These are phyloP conservation scores for Meloidogyne hapla DNA, from an alignment of 1,140 invertebrate genomes.

Conservation along the genomic window DNA sequence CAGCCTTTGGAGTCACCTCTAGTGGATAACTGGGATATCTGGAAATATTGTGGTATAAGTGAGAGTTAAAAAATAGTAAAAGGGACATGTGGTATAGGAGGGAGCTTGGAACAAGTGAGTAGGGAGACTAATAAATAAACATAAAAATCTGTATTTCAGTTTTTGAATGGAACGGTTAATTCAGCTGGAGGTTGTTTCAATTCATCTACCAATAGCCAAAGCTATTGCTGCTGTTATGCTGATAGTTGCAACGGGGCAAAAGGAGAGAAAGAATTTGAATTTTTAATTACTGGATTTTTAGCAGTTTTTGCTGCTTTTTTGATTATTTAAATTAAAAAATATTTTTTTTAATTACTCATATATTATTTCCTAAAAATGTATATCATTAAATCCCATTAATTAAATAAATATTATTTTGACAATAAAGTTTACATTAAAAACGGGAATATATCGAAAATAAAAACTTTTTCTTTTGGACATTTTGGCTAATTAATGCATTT, in stretches of 20 bases:
- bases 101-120: too few relatives aligned
- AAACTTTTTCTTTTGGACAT: too few relatives aligned
- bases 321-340: not conserved
- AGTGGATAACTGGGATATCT: too few relatives aligned
- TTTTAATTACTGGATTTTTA: not conserved
- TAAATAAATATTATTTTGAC: too few relatives aligned
- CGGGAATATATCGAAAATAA: too few relatives aligned
- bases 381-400: too few relatives aligned
- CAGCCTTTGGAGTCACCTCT: too few relatives aligned
- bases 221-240: slow-evolving; percentile 25
- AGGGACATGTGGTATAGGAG: too few relatives aligned
- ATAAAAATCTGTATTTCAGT: not conserved
- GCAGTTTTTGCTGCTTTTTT: not conserved
- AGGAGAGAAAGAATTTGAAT: not conserved
- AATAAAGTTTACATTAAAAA: too few relatives aligned
- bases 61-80: not conserved
- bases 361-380: too few relatives aligned
- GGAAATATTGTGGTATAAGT: too few relatives aligned
- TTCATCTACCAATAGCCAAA: not conserved
- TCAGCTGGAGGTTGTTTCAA: not conserved
- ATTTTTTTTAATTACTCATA: not conserved
- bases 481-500: too few relatives aligned
- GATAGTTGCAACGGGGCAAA: slow-evolving; percentile 19
- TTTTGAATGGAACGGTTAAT: slow-evolving; percentile 7
- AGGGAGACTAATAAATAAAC: not conserved